Evolutionary conservation across 64 coral and sea anemone species (phyloP).

Genomic region (Stichodactyla helianthus): DNA sequence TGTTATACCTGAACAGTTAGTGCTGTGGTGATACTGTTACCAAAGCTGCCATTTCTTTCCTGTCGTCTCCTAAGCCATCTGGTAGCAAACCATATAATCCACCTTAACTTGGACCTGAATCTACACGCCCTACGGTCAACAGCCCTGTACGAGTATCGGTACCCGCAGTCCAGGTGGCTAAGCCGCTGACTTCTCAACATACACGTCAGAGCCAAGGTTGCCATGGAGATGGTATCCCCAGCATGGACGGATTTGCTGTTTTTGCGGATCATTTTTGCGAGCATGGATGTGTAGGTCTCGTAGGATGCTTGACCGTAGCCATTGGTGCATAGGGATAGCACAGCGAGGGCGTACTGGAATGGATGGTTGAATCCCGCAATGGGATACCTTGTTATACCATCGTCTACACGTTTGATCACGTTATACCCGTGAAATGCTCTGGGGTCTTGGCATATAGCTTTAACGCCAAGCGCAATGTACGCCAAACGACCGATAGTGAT

Average conservation of each 20-base stretch:
- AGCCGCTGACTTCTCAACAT: background rate
- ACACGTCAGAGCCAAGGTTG: background rate
- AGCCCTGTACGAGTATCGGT: background rate
- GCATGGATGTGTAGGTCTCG: background rate
- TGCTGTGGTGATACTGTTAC: conserved; percentile 9
- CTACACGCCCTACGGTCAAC: background rate
- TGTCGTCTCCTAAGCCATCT: background rate
- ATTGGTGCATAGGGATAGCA: conserved; percentile 35
- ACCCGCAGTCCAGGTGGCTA: background rate
- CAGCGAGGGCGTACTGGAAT: conserved; percentile 33
- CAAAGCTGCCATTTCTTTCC: conserved; percentile 12
- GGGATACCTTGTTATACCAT: conserved; percentile 25
- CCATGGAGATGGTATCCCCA: background rate
- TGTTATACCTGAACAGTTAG: background rate
- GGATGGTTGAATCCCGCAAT: conserved; percentile 26
- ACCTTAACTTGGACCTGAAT: background rate
- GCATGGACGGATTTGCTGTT: background rate
- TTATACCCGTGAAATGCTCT: conserved; percentile 14
- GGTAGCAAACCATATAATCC: background rate
- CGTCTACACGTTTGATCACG: conserved; percentile 20
- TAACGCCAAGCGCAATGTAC: conserved; percentile 20
- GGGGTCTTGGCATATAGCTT: conserved; percentile 30
- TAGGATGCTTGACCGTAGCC: background rate
- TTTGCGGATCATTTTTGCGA: background rate
- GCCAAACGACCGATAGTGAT: conserved; percentile 13